Base-by-base conservation (phyloP, 1,140 invertebrate species). In the Zaprionus inermis region DNA sequence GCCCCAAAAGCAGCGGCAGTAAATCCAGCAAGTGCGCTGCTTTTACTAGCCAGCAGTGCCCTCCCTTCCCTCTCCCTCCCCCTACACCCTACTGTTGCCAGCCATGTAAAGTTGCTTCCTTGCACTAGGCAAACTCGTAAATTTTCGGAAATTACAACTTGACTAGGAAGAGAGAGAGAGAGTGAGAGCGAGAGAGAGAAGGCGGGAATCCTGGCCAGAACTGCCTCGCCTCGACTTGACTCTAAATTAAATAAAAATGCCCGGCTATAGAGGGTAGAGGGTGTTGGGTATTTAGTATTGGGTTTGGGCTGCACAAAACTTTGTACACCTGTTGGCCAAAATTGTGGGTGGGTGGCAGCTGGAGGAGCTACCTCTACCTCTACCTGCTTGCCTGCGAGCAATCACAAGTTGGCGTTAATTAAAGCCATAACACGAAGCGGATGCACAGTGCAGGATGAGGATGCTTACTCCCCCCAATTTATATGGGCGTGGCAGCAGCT, bases 171-270 rank as follows among this genome's bases (percentile, higher is more conserved):
- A 6, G 5, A 0, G 1, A n/a, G 12, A 6, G 14, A 7, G 2
- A 9, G n/a, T 16, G 38, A 12, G 36, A 41, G 6, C 6, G n/a
- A 6, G 7, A 16, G 84, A 83, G n/a, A n/a, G n/a, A n/a, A n/a
- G n/a, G n/a, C n/a, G n/a, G n/a, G 78, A 89, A 79, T 88, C 77
- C 65, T 58, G 54, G 58, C 60, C 56, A 55, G 76, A 51, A 71
- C 61, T 57, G 18, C 44, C 16, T 20, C 4, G 16, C 44, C 44
- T 22, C 18, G 18, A 49, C 44, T 49, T 57, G 83, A 67, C 68
- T 86, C 83, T 86, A 86, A 86, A 86, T 86, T 83, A 86, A 86
- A 86, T 88, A 88, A 83, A 86, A 86, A 74, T 65, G 67, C 80
- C 22, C 24, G 36, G 73, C 63, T 49, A 3, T 55, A 24, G 36